Base-by-base conservation (phyloP, 2,888 invertebrate species). In the Caenorhabditis becei region DNA sequence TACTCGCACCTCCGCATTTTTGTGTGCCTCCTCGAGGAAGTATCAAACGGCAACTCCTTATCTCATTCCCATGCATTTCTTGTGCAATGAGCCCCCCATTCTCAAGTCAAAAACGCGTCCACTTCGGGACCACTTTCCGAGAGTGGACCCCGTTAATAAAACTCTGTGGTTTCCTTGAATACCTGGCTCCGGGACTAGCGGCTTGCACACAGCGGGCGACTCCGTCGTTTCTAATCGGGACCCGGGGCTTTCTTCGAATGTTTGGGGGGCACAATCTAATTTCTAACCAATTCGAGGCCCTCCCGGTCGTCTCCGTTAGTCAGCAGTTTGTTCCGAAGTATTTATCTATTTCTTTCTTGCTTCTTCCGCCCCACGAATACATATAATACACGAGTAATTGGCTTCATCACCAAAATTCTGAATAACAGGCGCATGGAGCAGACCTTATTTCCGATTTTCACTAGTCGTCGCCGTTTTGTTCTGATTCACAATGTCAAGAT, bases 271-370 rank as follows among this genome's bases (percentile, higher is more conserved):
- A 53, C 75, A 75, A 75, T 75, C 75, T 75, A 75, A 75, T 75
- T 75, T 75, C 75, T 66, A 66, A 32, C 61, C 75, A 66, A 75
- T 74, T 74, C 20, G 58, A 1, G 63, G 74, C 61, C 65, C 75
- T 66, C 66, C 66, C 66, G 53, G 66, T 51, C 49, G 66, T 74
- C 63, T 59, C 56, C 26, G 67, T 80, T 74, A 74, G 58, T 61
- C 80, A 54, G 65, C 53, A 26, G 80, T 80, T 74, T 70, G 80
- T 69, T 54, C 32, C 35, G 32, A n/a, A 61, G 61, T 26, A 66
- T 56, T 47, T 20, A 47, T 20, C 18, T 10, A 20, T 47, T 41
- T 47, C 20, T 18, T 47, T 10, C 5, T 16, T 24, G 8, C 7
- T 1, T 51, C 7, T 3, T 8, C 18, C 20, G 49, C 14, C 41